Evolutionary conservation across 1,140 invertebrate species (phyloP).

Genomic region (Drosophila sproati): DNA sequence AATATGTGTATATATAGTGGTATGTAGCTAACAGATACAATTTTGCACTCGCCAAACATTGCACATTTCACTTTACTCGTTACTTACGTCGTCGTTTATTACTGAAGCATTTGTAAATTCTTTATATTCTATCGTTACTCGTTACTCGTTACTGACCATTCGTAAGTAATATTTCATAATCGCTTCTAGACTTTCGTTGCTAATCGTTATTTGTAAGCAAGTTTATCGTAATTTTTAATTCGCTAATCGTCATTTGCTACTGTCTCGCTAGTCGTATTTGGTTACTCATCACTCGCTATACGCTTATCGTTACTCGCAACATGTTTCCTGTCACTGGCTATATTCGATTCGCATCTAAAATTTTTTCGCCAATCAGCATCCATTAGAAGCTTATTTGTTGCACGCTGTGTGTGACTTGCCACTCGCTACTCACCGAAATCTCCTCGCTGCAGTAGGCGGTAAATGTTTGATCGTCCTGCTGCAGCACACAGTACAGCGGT

Average conservation of each 20-base stretch:
- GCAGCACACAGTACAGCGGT: slow-evolving; percentile 94
- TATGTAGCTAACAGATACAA: slow-evolving; percentile 11
- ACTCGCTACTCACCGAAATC: slow-evolving; percentile 88
- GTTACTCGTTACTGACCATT: background rate
- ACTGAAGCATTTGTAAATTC: background rate
- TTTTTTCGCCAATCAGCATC: background rate
- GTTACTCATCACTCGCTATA: background rate
- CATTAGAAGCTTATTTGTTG: background rate
- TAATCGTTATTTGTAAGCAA: background rate
- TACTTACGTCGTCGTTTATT: background rate
- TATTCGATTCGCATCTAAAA: background rate
- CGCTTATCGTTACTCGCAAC: background rate
- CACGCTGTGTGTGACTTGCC: background rate
- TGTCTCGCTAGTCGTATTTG: background rate
- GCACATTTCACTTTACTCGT: background rate
- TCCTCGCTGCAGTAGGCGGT: slow-evolving; percentile 94
- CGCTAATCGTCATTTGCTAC: background rate
- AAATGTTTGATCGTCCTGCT: slow-evolving; percentile 93
- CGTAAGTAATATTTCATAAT: too few species aligned
- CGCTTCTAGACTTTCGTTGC: background rate
- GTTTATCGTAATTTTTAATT: background rate
- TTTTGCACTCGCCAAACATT: background rate
- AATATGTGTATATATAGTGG: background rate
- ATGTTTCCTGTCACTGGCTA: background rate
- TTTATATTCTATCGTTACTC: background rate